Percentiles rank a stretch among this genome's conserved stretches.
These are phyloP conservation scores for Polypterus senegalus DNA, from an alignment of 2,113 vertebrate genomes.

Conservation along the genomic window DNA sequence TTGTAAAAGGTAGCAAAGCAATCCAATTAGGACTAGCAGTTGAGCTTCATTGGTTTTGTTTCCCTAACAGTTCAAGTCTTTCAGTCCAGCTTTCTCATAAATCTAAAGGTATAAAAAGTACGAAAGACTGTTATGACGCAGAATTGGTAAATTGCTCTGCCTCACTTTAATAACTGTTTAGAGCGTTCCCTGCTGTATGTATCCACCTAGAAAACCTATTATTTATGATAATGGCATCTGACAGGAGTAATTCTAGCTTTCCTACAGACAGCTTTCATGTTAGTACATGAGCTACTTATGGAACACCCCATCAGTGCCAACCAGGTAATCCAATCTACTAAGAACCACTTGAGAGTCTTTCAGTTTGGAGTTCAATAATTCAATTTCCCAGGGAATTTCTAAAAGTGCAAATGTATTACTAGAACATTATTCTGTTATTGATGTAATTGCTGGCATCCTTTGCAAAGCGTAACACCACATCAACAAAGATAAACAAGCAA, in stretches of 20 bases:
- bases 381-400: conserved; percentile 16
- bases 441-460: too few relatives aligned
- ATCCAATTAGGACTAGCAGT: conserved; percentile 38
- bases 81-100: conserved; percentile 35
- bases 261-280: conserved; percentile 12
- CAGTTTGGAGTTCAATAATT: conserved; percentile 26
- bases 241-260: conserved; percentile 9
- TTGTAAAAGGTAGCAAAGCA: conserved; percentile 42
- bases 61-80: conserved; percentile 26
- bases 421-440: too few relatives aligned
- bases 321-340: conserved; percentile 34
- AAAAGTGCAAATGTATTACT: conserved; percentile 13
- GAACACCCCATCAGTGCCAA: conserved; percentile 19
- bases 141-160: background rate
- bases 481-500: too few relatives aligned
- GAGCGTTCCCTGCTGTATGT: conserved; percentile 8
- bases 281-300: conserved; percentile 26
- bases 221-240: conserved; percentile 11
- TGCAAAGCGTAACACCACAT: too few relatives aligned
- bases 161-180: conserved; percentile 16
- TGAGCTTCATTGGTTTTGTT: conserved; percentile 49
- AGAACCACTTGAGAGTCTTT: conserved; percentile 19
- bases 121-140: conserved; percentile 1
- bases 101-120: conserved; percentile 21
- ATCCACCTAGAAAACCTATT: conserved; percentile 15